Percentiles rank a stretch among this genome's conserved stretches.
These are phyloP conservation scores for Trachythela sp. DNA, from an alignment of 64 coral and sea anemone genomes.

Conservation along the genomic window DNA sequence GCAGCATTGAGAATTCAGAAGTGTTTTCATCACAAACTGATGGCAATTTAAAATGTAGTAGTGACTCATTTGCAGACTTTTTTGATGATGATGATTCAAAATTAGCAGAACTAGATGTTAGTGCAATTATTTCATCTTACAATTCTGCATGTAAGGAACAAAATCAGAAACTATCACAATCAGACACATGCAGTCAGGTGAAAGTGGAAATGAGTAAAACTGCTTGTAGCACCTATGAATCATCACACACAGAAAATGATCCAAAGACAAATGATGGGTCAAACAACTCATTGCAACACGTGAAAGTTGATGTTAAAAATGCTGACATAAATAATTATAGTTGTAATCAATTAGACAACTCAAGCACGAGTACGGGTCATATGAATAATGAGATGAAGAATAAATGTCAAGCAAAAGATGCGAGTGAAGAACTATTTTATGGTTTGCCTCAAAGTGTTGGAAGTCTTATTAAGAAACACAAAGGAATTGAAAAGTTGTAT, in stretches of 20 bases:
- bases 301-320: not conserved
- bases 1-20: not conserved
- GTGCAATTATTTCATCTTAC: not conserved
- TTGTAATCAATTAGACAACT: no score
- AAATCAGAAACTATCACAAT: not conserved
- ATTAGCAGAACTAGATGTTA: constrained; percentile 9
- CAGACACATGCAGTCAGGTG: not conserved
- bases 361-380: no score
- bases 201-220: not conserved
- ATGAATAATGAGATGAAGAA: not conserved
- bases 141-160: not conserved
- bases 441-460: constrained; percentile 49
- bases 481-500: constrained; percentile 64
- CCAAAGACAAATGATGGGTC: not conserved
- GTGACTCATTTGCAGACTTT: not conserved
- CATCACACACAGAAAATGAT: not conserved
- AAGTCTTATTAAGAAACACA: constrained; percentile 43
- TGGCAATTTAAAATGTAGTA: not conserved
- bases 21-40: not conserved
- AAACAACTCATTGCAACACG: not conserved
- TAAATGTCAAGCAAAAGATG: not conserved
- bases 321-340: not conserved
- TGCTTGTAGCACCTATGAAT: not conserved
- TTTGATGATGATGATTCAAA: not conserved
- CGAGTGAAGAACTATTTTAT: constrained; percentile 39